Evolutionary conservation across 2,113 vertebrate species (phyloP), one percentile per base, ranked within the genome.

Genomic region (Oreochromis spilurus): DNA sequence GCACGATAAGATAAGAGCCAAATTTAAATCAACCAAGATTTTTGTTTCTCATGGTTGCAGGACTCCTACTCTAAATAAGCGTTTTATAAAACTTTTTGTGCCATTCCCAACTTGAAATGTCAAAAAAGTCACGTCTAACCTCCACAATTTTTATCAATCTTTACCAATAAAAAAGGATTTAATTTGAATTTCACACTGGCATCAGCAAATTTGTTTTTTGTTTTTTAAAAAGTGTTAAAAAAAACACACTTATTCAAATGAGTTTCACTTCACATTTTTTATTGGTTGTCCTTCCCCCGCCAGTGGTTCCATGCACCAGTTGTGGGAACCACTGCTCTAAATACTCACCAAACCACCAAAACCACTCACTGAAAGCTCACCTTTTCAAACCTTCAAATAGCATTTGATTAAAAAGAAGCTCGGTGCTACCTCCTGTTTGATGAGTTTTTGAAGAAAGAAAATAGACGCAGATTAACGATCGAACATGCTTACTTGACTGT

Each of bases 401-500:
- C 9, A 40, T 43, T 43, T 40, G 31, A 40, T 57, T 40, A 50
- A 75, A 75, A 48, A 29, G 24, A 50, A 75, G 24, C 70, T 31
- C 43, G 3, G 43, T 12, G 70, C 9, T 50, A 31, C 70, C 43
- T 75, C 43, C 16, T 75, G 43, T 48, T 45, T 6, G 9, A 75
- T 75, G 40, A 29, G 40, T 48, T 43, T 48, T 75, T 11, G 14
- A 75, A 48, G 70, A 75, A 24, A 40, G 62, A 67, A 24, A 67
- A 24, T 24, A 29, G 40, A 34, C 4, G 26, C 34, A 43, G 50
- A 12, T 4, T 26, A 43, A 40, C 11, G 7, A 57, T 43, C 24
- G 16, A 5, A 53, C 40, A 26, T 40, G 84, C 98, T 97, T 91
- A 99, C 98, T 96, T 21, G 97, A 96, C 90, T 98, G 98, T 54